Base-by-base conservation (phyloP, 35 echinoderm and acorn worm genomes). In the Hemicentrotus pulcherrimus region DNA sequence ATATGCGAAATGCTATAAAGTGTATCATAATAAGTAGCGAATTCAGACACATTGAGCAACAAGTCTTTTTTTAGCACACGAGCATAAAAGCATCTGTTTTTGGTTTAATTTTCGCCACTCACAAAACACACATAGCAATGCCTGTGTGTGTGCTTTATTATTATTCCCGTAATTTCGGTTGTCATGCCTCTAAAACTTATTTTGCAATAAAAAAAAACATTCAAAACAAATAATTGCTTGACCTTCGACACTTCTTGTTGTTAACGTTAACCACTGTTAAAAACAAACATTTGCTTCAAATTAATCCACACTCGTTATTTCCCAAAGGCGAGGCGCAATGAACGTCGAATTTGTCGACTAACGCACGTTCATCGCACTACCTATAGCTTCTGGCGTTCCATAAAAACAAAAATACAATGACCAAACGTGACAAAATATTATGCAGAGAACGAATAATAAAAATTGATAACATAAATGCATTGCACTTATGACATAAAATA, bases 221-320 rank as follows among this genome's bases (percentile, higher is more conserved):
- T 78, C 65, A 78, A 78, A 78, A 78, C 65, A n/a, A 78, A 78
- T 78, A 78, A 78, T 78, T 78, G 65, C 65, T 78, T 24, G 65
- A 78, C 65, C 22, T 78, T 8, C 19, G 65, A 78, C 65, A 22
- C 65, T 78, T 28, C 65, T n/a, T n/a, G 65, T 78, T 78, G 65
- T 78, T 78, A 78, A 78, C 19, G 28, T 78, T 78, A 78, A n/a
- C 65, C 65, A 78, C 22, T n/a, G 65, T 78, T 78, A 78, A 24
- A 78, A 24, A 0, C 22, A 22, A 22, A 78, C 65, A 78, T 78
- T 78, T 78, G 65, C 65, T 78, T 78, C 65, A 28, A 78, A 78
- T 78, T 78, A 78, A 78, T 78, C 22, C 65, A 78, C 65, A 78
- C 65, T 78, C 65, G 65, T 78, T 78, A 78, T 28, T 78, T 78